Evolutionary conservation across 2,888 invertebrate species (phyloP).

Genomic region (Catocala sponsa): DNA sequence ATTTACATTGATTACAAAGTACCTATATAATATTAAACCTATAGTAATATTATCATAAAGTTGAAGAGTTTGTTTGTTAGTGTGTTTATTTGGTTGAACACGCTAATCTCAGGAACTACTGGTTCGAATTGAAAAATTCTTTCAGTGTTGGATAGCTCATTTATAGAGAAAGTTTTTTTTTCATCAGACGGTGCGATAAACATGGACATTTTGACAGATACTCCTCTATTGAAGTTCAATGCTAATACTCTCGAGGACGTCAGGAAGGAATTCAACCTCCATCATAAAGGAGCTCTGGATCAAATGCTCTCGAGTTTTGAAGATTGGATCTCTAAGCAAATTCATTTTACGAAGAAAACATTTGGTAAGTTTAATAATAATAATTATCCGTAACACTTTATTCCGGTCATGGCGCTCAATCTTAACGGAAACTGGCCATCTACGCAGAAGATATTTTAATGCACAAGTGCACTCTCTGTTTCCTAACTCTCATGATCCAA

Average conservation of each 20-base stretch:
- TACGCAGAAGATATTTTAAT: neutral
- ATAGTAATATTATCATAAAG: too few relatives aligned
- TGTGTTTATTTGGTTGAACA: too few relatives aligned
- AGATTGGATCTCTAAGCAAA: slow-evolving; percentile 12
- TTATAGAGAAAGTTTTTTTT: too few relatives aligned
- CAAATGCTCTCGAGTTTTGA: slow-evolving; percentile 2
- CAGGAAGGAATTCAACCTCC: slow-evolving; percentile 5
- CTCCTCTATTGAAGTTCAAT: neutral
- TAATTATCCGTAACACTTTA: neutral
- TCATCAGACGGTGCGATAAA: neutral
- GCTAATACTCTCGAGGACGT: slow-evolving; percentile 1
- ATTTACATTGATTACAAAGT: too few relatives aligned
- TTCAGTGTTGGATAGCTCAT: too few relatives aligned
- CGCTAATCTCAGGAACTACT: too few relatives aligned
- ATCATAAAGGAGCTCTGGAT: slow-evolving; percentile 4
- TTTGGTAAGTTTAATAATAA: slow-evolving; percentile 8
- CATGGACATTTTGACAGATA: slow-evolving; percentile 1
- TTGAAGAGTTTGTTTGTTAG: too few relatives aligned
- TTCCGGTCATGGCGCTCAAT: neutral
- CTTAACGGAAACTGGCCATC: neutral
- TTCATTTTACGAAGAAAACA: slow-evolving; percentile 10
- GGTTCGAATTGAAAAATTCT: too few relatives aligned
- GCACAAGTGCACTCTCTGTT: too few relatives aligned
- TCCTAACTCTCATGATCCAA: too few relatives aligned
- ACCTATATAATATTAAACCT: too few relatives aligned